Evolutionary conservation across 2,797 vertebrate species (phyloP).

Genomic region (Enteromius anoplus): DNA sequence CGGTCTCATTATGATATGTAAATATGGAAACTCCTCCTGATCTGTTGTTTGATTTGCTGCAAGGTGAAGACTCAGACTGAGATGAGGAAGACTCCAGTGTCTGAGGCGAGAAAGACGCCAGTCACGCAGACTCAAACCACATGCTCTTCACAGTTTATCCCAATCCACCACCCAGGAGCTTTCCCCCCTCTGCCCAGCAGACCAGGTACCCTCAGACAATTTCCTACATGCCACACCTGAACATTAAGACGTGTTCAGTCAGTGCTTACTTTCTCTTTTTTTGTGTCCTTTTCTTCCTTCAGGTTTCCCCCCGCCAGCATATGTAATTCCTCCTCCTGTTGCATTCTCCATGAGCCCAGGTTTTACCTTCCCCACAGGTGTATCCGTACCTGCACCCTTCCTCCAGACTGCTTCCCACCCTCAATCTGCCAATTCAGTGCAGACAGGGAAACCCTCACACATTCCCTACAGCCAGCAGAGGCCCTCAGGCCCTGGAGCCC

Average conservation of each 20-base stretch:
- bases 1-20: not conserved
- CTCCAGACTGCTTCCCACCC: conserved; percentile 88
- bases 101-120: conserved; percentile 93
- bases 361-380: conserved; percentile 91
- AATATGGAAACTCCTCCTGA: not conserved
- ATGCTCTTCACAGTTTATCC: conserved; percentile 95
- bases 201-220: conserved; percentile 77
- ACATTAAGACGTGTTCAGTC: not conserved
- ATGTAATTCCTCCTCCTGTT: conserved; percentile 93
- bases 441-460: conserved; percentile 93
- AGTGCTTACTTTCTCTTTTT: not conserved
- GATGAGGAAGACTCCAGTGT: conserved; percentile 93
- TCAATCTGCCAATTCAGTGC: conserved; percentile 85
- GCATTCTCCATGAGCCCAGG: conserved; percentile 94
- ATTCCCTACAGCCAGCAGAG: conserved; percentile 99
- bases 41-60: not conserved
- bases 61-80: conserved; percentile 93
- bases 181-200: conserved; percentile 95
- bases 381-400: conserved; percentile 91
- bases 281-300: conserved; percentile 32
- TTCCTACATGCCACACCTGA: not conserved
- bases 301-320: conserved; percentile 95
- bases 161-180: conserved; percentile 95
- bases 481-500: conserved; percentile 87
- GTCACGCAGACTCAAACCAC: conserved; percentile 87